Percentiles rank a stretch among this genome's conserved stretches.
These are phyloP conservation scores for Pristionchus fissidentatus DNA, from an alignment of 2,888 invertebrate species.

Conservation along the genomic window DNA sequence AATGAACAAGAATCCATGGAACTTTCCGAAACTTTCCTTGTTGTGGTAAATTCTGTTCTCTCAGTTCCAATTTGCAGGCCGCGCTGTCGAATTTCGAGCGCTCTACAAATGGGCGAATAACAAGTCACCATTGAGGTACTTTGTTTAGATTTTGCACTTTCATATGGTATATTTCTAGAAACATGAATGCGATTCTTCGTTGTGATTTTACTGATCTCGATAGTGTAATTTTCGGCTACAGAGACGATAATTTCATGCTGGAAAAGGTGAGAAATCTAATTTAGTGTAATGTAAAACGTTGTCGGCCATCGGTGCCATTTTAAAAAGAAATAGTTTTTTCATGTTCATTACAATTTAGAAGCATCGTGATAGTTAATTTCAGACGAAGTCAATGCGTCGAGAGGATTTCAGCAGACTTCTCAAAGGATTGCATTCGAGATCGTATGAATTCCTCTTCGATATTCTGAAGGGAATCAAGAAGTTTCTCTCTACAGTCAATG, in stretches of 20 bases:
- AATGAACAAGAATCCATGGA: no score
- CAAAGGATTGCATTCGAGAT: neutral
- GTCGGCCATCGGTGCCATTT: no score
- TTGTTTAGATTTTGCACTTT: no score
- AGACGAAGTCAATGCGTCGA: neutral
- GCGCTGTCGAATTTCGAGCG: no score
- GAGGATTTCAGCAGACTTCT: neutral
- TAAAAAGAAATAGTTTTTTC: no score
- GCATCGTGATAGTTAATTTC: no score
- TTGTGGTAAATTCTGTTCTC: no score
- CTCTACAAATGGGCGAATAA: no score
- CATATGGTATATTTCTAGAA: neutral
- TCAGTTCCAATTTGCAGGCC: no score
- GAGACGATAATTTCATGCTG: neutral
- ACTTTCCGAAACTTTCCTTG: no score
- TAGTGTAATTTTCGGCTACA: neutral
- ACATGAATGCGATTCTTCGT: neutral
- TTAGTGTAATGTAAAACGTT: neutral
- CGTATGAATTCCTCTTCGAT: neutral
- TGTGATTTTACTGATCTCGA: constrained; percentile 13
- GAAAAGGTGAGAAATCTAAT: neutral
- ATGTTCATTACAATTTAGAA: no score
- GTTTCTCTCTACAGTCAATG: neutral
- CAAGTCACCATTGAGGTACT: no score
- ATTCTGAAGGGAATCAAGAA: constrained; percentile 17